phyloP scores from a whole-genome alignment of 2,888 invertebrate genomes.

The Proisotoma minuta region DNA sequence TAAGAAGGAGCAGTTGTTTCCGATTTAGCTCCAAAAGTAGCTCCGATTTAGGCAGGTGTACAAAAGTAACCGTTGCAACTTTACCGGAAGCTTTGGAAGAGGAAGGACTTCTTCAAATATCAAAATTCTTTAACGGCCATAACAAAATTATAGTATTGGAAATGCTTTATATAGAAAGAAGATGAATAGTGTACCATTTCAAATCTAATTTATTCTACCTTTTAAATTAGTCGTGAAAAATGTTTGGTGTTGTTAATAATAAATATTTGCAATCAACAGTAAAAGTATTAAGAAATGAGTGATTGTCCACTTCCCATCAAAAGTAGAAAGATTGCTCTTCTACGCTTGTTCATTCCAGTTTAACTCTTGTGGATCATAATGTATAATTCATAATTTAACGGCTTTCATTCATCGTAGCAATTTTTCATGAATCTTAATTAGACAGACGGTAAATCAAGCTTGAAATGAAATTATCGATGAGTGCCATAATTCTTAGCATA shows the following conservation, averaged over 20 bases:
- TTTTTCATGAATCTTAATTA: too few relatives aligned
- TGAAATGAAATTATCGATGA: too few relatives aligned
- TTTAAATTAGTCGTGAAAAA: not conserved
- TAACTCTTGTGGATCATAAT: too few relatives aligned
- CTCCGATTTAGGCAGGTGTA: not conserved
- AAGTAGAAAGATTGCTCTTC: too few relatives aligned
- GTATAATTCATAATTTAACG: too few relatives aligned
- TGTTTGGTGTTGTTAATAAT: not conserved
- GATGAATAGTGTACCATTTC: not conserved
- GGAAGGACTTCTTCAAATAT: not conserved
- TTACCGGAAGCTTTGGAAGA: not conserved
- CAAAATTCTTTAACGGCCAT: not conserved
- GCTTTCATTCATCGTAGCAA: too few relatives aligned
- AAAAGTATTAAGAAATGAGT: not conserved
- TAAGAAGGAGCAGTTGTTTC: not conserved
- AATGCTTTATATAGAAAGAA: not conserved
- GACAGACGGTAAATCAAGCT: too few relatives aligned
- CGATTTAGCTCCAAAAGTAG: not conserved
- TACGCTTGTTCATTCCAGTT: too few relatives aligned
- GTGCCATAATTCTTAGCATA: too few relatives aligned
- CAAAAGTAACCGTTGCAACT: not conserved
- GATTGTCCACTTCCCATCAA: too few relatives aligned
- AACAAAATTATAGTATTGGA: not conserved
- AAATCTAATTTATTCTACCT: not conserved
- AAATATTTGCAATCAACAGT: not conserved